Conservation (phyloP, 2,113 vertebrate genomes). For the Tyto alba region DNA sequence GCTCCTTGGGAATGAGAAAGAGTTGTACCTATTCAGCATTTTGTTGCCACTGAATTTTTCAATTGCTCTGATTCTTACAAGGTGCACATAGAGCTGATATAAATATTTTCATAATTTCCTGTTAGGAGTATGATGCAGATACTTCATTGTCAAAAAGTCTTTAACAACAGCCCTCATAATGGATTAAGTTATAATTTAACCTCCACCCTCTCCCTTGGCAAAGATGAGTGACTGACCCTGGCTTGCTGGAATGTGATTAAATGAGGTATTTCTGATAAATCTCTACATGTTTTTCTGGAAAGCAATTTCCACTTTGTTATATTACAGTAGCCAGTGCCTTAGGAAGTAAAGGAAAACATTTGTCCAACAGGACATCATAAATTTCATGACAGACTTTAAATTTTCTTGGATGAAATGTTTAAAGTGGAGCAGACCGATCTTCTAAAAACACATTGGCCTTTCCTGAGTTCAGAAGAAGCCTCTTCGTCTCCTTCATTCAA, state of each 20-base stretch:
- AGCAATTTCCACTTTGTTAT: conserved; percentile 44
- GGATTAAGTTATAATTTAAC: not conserved
- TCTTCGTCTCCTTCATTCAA: not conserved
- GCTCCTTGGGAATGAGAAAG: not conserved
- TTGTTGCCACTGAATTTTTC: not conserved
- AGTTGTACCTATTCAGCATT: not conserved
- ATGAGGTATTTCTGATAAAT: conserved; percentile 31
- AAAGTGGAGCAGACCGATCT: conserved; percentile 13
- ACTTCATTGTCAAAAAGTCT: not conserved
- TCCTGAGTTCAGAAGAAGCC: not conserved
- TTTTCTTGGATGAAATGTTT: conserved; percentile 42
- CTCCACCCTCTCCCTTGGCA: too few species aligned
- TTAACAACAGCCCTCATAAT: not conserved
- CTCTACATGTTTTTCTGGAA: conserved; percentile 24
- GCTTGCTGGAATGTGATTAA: not conserved
- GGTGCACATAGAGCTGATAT: not conserved
- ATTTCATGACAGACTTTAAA: conserved; percentile 55
- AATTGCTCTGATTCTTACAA: not conserved
- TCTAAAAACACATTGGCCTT: conserved; percentile 16
- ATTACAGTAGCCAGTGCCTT: conserved; percentile 8
- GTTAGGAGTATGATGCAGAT: not conserved
- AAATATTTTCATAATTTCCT: not conserved
- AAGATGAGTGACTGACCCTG: not conserved
- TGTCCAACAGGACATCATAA: conserved; percentile 37
- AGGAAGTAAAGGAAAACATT: conserved; percentile 52